Percentiles rank a stretch among this genome's conserved stretches.
These are phyloP conservation scores for Papilio demoleus DNA, from an alignment of 2,888 invertebrate genomes.

Conservation along the genomic window DNA sequence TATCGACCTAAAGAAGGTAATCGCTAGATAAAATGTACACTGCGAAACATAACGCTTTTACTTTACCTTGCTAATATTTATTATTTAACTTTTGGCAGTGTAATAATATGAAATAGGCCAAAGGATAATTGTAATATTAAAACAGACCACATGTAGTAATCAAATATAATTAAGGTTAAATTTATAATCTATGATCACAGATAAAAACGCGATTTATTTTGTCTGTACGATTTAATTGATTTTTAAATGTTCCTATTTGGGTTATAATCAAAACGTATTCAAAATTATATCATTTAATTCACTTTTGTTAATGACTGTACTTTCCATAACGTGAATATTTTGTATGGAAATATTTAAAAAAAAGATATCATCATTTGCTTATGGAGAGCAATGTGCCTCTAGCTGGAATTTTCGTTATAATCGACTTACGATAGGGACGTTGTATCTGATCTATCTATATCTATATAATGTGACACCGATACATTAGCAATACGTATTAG, in stretches of 20 bases:
- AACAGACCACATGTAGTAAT: slow-evolving; percentile 56
- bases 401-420: too few species aligned
- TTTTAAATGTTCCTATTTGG: slow-evolving; percentile 4
- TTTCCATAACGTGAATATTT: slow-evolving; percentile 53
- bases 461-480: too few species aligned
- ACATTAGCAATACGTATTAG: too few species aligned
- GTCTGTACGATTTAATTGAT: background rate
- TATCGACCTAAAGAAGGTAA: slow-evolving; percentile 46
- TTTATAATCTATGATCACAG: slow-evolving; percentile 49
- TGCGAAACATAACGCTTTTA: slow-evolving; percentile 10
- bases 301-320: slow-evolving; percentile 54
- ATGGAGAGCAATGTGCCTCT: slow-evolving; percentile 51
- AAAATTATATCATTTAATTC: background rate
- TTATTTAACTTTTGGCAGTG: slow-evolving; percentile 13
- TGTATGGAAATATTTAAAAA: too few species aligned
- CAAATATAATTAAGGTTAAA: slow-evolving; percentile 50
- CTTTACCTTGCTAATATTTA: slow-evolving; percentile 6
- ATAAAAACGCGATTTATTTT: slow-evolving; percentile 35
- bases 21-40: slow-evolving; percentile 47
- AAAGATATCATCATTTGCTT: slow-evolving; percentile 61
- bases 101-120: too few species aligned
- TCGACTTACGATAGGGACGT: too few species aligned
- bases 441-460: too few species aligned
- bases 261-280: slow-evolving; percentile 25
- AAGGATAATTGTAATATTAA: slow-evolving; percentile 46